Evolutionary conservation across 2,113 vertebrate species (phyloP).

Genomic region (Apeltes quadracus): DNA sequence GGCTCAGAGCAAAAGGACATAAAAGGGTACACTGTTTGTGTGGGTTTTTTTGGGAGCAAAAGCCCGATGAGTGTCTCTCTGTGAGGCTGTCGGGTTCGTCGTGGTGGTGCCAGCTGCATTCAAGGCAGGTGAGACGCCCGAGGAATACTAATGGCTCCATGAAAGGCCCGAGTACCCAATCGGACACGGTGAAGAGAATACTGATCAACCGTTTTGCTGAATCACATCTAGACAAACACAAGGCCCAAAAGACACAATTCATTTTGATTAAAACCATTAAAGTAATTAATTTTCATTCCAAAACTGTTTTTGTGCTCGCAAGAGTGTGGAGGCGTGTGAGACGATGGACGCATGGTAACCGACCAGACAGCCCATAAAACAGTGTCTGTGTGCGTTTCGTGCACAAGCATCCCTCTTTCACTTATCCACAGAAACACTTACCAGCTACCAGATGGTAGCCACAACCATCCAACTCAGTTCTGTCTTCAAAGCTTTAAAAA

Average conservation of each 20-base stretch:
- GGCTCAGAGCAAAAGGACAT: constrained; percentile 41
- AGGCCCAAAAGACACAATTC: constrained; percentile 4
- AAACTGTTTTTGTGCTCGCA: constrained; percentile 15
- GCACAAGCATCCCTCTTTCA: constrained; percentile 34
- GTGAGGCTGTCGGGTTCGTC: constrained; percentile 41
- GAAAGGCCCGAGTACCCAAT: constrained; percentile 57
- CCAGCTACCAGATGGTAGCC: no score
- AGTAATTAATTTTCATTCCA: neutral
- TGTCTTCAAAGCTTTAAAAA: constrained; percentile 42
- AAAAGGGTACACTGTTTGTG: constrained; percentile 17
- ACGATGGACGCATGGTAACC: constrained; percentile 4
- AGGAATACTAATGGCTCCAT: constrained; percentile 72
- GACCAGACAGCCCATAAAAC: constrained; percentile 21
- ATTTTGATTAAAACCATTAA: constrained; percentile 21
- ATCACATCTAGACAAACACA: constrained; percentile 61
- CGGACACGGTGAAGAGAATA: constrained; percentile 60
- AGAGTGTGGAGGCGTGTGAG: neutral
- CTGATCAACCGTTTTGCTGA: constrained; percentile 71
- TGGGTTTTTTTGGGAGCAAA: constrained; percentile 5
- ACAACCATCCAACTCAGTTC: constrained; percentile 38
- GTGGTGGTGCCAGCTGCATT: constrained; percentile 64
- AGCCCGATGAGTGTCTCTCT: constrained; percentile 25
- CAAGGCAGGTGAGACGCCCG: constrained; percentile 53
- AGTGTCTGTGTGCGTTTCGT: constrained; percentile 20
- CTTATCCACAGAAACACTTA: constrained; percentile 39